A percentile compares a stretch with the other conserved stretches of the same genome.
These are phyloP conservation scores for Coracopsis vasa DNA, from an alignment of 2,113 vertebrate genomes.

Conservation along the genomic window DNA sequence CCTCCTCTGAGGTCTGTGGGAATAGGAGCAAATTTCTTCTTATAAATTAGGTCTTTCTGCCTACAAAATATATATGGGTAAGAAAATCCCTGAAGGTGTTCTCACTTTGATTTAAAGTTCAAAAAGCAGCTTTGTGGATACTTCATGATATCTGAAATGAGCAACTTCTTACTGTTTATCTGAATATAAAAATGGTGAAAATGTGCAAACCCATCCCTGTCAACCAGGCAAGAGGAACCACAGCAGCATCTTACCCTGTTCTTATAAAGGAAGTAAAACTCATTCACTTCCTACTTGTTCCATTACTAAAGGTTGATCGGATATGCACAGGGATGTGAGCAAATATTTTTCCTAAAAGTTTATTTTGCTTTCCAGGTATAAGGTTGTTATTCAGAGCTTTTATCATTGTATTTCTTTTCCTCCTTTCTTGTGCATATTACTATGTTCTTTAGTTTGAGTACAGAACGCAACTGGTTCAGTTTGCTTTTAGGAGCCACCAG, in stretches of 20 bases:
- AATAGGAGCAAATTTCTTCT: background rate
- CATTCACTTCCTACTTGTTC: background rate
- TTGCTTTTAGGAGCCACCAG: background rate
- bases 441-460: background rate
- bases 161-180: background rate
- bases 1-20: background rate
- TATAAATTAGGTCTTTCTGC: background rate
- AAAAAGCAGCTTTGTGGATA: background rate
- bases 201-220: background rate
- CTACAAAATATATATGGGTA: background rate
- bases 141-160: background rate
- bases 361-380: background rate
- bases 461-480: background rate
- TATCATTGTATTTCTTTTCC: background rate
- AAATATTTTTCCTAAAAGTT: background rate
- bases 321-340: background rate
- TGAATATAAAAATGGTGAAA: background rate
- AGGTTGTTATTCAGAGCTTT: background rate
- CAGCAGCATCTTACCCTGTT: background rate
- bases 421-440: background rate
- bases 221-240: background rate
- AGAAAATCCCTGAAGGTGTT: background rate
- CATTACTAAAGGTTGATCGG: background rate
- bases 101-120: background rate
- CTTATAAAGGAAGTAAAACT: background rate